phyloP scores from a whole-genome alignment of 2,888 invertebrate genomes.

The Ischnura elegans region DNA sequence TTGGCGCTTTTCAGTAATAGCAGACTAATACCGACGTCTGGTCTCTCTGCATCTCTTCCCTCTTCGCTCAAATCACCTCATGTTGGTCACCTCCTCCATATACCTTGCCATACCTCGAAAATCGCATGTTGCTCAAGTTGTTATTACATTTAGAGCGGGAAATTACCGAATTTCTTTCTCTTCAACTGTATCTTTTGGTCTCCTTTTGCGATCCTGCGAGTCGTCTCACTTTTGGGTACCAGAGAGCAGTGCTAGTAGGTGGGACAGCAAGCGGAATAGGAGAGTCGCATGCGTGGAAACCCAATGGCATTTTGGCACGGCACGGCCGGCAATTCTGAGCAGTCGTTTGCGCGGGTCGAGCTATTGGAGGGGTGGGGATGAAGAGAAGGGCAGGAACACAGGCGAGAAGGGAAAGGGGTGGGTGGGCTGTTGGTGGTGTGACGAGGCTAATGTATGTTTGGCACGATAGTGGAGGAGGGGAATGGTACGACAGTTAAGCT shows the following conservation, averaged over 20 bases:
- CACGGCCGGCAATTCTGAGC: not conserved
- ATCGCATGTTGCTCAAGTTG: too few species aligned
- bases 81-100: too few species aligned
- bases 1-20: too few species aligned
- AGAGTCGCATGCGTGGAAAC: not conserved
- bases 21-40: too few species aligned
- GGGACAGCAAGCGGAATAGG: not conserved
- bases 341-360: not conserved
- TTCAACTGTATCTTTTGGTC: not conserved
- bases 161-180: too few species aligned
- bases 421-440: not conserved
- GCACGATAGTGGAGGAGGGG: not conserved
- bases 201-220: not conserved
- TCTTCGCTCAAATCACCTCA: too few species aligned
- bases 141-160: too few species aligned
- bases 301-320: slow-evolving; percentile 19
- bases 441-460: not conserved
- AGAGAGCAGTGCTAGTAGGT: too few species aligned
- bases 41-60: too few species aligned
- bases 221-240: too few species aligned
- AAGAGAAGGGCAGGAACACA: not conserved
- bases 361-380: not conserved
- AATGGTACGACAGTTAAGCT: not conserved
- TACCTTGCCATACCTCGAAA: too few species aligned
- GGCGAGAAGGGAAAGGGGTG: not conserved